These are phyloP conservation scores for Acipenser oxyrinchus DNA, from an alignment of 2,797 vertebrate genomes.

Conservation along the genomic window DNA sequence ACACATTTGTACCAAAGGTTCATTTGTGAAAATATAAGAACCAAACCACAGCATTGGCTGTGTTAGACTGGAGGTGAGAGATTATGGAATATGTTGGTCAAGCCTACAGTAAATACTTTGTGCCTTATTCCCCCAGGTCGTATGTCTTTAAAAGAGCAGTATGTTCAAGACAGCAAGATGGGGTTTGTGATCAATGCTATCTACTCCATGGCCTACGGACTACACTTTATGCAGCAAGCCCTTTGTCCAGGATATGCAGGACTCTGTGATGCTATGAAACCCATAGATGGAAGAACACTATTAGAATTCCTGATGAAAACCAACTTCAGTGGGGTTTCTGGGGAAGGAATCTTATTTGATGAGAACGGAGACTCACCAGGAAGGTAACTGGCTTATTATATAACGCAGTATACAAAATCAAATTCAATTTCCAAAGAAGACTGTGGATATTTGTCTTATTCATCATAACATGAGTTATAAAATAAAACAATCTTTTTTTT, in stretches of 20 bases:
- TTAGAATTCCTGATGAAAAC: constrained; percentile 94
- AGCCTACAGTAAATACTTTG: no score
- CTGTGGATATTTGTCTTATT: no score
- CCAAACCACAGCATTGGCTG: no score
- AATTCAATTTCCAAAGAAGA: no score
- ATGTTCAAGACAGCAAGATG: constrained; percentile 98
- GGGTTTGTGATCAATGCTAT: constrained; percentile 97
- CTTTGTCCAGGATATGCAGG: constrained; percentile 82
- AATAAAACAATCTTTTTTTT: no score
- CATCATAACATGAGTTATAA: no score
- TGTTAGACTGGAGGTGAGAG: no score
- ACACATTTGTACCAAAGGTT: no score
- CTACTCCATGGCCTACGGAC: constrained; percentile 93
- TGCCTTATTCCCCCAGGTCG: no score
- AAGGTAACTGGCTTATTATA: constrained; percentile 59
- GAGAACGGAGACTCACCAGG: constrained; percentile 94
- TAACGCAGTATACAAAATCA: no score
- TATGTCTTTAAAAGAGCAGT: constrained; percentile 75
- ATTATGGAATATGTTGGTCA: no score
- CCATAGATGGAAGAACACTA: constrained; percentile 86
- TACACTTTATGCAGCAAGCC: constrained; percentile 86
- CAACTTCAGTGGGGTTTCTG: constrained; percentile 90
- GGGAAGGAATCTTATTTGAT: constrained; percentile 89
- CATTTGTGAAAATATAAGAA: no score
- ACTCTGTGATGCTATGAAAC: constrained; percentile 90